These are phyloP conservation scores for Gymnorhina tibicen DNA, from an alignment of 2,113 vertebrate species.

Conservation along the genomic window DNA sequence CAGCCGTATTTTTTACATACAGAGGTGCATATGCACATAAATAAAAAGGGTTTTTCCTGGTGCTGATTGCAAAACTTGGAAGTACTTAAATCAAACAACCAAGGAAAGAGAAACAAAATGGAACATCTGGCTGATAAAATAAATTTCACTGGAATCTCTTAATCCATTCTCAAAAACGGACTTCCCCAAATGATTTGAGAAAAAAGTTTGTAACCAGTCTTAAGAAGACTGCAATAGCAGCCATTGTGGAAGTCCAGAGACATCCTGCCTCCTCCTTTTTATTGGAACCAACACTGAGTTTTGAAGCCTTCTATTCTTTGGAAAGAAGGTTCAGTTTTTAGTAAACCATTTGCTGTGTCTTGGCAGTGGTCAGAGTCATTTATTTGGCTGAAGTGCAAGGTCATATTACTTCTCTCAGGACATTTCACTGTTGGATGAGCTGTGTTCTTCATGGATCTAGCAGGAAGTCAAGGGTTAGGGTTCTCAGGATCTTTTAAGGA, in stretches of 20 bases:
- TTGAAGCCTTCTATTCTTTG: background rate
- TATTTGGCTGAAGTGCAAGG: background rate
- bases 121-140: background rate
- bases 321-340: background rate
- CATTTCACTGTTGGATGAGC: background rate
- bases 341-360: background rate
- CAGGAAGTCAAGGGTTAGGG: background rate
- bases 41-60: background rate
- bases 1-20: accelerated
- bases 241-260: background rate
- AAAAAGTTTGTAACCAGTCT: background rate
- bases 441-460: background rate
- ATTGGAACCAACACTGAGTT: background rate
- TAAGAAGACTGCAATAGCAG: background rate
- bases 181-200: background rate
- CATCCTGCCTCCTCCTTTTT: background rate
- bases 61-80: background rate
- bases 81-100: background rate
- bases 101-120: background rate
- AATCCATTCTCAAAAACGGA: background rate
- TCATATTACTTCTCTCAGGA: background rate
- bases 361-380: background rate
- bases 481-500: background rate
- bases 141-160: background rate
- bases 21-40: background rate